Evolutionary conservation across 2,888 invertebrate genomes (phyloP), one percentile per base, ranked within the genome.

Genomic region (Sminthurides aquaticus): DNA sequence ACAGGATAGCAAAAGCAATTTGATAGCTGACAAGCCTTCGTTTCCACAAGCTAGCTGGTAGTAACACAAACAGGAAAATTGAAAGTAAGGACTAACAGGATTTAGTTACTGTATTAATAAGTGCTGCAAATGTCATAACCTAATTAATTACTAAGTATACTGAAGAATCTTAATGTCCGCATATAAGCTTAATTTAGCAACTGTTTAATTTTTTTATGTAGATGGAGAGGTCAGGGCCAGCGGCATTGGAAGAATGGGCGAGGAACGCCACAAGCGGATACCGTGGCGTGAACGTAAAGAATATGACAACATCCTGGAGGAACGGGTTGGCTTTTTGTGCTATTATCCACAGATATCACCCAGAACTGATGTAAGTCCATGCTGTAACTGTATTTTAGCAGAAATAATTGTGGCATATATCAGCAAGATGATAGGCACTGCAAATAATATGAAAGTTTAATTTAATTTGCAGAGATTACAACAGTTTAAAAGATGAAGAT

Each of bases 301-400:
- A 96, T 81, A 93, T 96, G 93, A 93, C 93, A 71, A 91, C 92
- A 70, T 92, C 93, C 11, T 96, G 94, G 93, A 85, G 91, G 77
- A 88, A 92, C 82, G 96, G 96, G 29, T 58, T 70, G 28, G 69
- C 73, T 2, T 96, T 96, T 81, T 96, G 95, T 82, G 95, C 95
- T 70, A 86, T 96, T 79, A 93, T 96, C 77, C 95, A 96, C 81
- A 90, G 91, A 79, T 95, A 93, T 81, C 85, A 94, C 77, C 95
- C 96, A 59, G 95, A 96, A 79, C 84, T 96, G 76, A 93, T 96
- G 95, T 95, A 82, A 91, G 92, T 87, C n/a, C n/a, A n/a, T n/a
- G n/a, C n/a, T n/a, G n/a, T n/a, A n/a, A n/a, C n/a, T n/a, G n/a
- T n/a, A n/a, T 24, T 8, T 28, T 22, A 49, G 34, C n/a, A 24